A percentile compares a stretch with the other conserved stretches of the same genome.
Evolutionary conservation across 2,888 invertebrate genomes (phyloP).

Genomic region (Dermolepida albohirtum): DNA sequence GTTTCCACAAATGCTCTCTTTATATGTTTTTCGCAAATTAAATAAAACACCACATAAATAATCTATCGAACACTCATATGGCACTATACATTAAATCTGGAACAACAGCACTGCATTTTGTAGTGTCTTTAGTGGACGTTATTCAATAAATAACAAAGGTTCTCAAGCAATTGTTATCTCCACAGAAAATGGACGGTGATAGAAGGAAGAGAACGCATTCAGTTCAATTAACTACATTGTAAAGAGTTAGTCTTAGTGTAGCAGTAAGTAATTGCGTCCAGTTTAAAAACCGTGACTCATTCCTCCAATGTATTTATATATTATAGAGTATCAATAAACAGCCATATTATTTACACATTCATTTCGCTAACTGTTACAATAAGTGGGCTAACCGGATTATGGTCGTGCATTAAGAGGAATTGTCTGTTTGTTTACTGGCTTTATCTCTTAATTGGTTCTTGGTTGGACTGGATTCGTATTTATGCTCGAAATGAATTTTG

Average conservation of each 20-base stretch:
- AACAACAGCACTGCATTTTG: slow-evolving; percentile 3
- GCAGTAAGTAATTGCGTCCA: slow-evolving; percentile 23
- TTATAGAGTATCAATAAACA: slow-evolving; percentile 26
- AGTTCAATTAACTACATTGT: slow-evolving; percentile 13
- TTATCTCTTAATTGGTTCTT: slow-evolving; percentile 23
- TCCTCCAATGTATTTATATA: background rate
- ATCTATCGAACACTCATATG: too few relatives aligned
- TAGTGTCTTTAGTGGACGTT: background rate
- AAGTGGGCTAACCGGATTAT: slow-evolving; percentile 35
- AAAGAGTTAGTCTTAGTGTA: slow-evolving; percentile 6
- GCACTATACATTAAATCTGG: background rate
- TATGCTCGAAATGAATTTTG: background rate
- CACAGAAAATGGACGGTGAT: slow-evolving; percentile 1
- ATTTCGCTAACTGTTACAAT: slow-evolving; percentile 22
- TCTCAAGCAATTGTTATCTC: background rate
- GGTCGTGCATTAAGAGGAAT: slow-evolving; percentile 19
- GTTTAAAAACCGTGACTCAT: slow-evolving; percentile 30
- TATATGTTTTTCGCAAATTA: too few relatives aligned
- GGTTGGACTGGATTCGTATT: background rate
- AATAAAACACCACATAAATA: too few relatives aligned
- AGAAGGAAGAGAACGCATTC: slow-evolving; percentile 4
- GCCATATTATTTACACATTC: slow-evolving; percentile 29
- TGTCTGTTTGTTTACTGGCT: slow-evolving; percentile 23
- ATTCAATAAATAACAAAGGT: slow-evolving; percentile 4
- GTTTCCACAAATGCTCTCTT: too few relatives aligned